Conservation (phyloP, 2,113 vertebrate species). For the Chascanopsetta lugubris region DNA sequence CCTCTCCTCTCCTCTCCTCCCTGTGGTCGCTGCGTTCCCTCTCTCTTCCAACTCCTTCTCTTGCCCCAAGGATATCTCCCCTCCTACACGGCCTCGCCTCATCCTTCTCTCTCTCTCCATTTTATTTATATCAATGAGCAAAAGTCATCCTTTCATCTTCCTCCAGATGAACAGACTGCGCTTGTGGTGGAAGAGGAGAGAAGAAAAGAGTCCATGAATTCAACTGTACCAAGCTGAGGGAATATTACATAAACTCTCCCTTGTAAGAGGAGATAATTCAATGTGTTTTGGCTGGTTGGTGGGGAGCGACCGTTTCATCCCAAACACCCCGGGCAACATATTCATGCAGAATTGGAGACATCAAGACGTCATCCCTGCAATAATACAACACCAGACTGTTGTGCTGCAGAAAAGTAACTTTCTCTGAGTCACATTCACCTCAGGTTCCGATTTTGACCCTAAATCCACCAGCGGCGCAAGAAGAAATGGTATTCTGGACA, state of each 20-base stretch:
- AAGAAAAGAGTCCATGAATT: constrained; percentile 64
- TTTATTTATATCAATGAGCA: constrained; percentile 82
- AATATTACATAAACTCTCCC: constrained; percentile 70
- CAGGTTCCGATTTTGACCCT: constrained; percentile 31
- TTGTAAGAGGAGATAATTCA: constrained; percentile 54
- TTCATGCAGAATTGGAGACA: constrained; percentile 44
- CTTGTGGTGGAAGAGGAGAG: constrained; percentile 72
- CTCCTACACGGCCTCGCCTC: constrained; percentile 75
- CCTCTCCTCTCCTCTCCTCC: constrained; percentile 68
- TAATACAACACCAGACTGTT: constrained; percentile 34
- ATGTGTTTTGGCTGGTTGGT: constrained; percentile 47
- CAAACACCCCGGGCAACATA: constrained; percentile 40
- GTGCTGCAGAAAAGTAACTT: constrained; percentile 17
- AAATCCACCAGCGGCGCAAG: constrained; percentile 10
- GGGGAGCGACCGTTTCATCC: constrained; percentile 36
- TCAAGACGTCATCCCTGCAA: constrained; percentile 26
- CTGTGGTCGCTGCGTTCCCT: constrained; percentile 66
- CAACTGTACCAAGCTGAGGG: constrained; percentile 52
- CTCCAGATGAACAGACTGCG: constrained; percentile 76
- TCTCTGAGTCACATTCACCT: constrained; percentile 30
- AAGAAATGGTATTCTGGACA: neutral
- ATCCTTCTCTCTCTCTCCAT: constrained; percentile 72
- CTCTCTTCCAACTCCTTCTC: constrained; percentile 72
- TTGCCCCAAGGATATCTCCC: constrained; percentile 77
- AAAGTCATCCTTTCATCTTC: constrained; percentile 81